Conservation (phyloP, 2,113 vertebrate species). For the Lucifuga dentata region DNA sequence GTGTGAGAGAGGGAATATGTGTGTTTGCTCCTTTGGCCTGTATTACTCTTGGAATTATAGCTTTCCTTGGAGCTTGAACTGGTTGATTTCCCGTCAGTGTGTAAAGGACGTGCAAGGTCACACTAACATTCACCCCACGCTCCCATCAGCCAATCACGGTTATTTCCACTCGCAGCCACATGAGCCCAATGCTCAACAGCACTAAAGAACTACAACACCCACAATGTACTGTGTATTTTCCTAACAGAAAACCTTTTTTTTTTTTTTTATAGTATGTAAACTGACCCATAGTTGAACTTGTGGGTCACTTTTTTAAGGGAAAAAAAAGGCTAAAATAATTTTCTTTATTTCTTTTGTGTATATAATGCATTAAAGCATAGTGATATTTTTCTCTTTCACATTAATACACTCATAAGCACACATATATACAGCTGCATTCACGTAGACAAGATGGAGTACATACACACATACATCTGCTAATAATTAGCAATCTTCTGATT, state of each 20-base stretch:
- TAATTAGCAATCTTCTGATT: slow-evolving; percentile 71
- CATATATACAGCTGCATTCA: slow-evolving; percentile 7
- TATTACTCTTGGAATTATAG: slow-evolving; percentile 72
- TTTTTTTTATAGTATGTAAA: too few species aligned
- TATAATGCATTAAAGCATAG: too few species aligned
- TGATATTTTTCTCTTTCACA: too few species aligned
- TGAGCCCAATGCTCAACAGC: slow-evolving; percentile 38
- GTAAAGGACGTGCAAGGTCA: slow-evolving; percentile 73
- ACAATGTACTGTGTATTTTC: slow-evolving; percentile 17
- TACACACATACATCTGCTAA: slow-evolving; percentile 52
- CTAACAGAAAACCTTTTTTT: slow-evolving; percentile 11
- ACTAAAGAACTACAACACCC: slow-evolving; percentile 42
- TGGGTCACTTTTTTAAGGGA: neutral
- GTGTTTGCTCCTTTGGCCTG: slow-evolving; percentile 58
- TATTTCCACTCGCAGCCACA: slow-evolving; percentile 62
- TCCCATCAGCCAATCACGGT: slow-evolving; percentile 65
- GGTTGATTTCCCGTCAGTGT: slow-evolving; percentile 74
- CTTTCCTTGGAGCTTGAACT: slow-evolving; percentile 75
- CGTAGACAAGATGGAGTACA: neutral
- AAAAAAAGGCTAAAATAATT: slow-evolving; percentile 12
- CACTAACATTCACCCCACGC: slow-evolving; percentile 74
- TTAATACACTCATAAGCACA: too few species aligned
- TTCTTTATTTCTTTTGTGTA: too few species aligned
- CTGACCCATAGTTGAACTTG: neutral
- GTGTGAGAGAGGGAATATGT: slow-evolving; percentile 9